Conservation (phyloP, 2,888 invertebrate species). For the Scrobipalpa atriplicella region DNA sequence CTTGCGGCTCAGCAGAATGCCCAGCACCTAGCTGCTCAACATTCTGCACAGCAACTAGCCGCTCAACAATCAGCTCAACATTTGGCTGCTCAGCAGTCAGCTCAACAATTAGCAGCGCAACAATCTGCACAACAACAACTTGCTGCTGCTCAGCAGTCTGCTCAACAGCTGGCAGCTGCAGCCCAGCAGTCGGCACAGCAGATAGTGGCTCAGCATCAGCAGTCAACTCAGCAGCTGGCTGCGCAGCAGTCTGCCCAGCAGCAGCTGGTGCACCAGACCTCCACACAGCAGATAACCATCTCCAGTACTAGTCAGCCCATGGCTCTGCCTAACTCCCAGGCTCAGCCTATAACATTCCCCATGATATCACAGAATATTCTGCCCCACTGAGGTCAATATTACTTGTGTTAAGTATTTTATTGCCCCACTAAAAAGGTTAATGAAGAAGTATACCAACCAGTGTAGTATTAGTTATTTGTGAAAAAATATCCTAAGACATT, state of each 20-base stretch:
- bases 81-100: slow-evolving; percentile 51
- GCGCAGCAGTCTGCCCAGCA: slow-evolving; percentile 74
- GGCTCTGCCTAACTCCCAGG: slow-evolving; percentile 73
- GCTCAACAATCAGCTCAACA: slow-evolving; percentile 56
- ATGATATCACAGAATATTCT: slow-evolving; percentile 78
- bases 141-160: slow-evolving; percentile 62
- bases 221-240: slow-evolving; percentile 68
- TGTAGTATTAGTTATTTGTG: slow-evolving; percentile 3
- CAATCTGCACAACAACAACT: slow-evolving; percentile 64
- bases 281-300: slow-evolving; percentile 76
- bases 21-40: slow-evolving; percentile 53
- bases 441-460: slow-evolving; percentile 9
- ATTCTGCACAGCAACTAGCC: slow-evolving; percentile 46
- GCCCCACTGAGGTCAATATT: slow-evolving; percentile 57
- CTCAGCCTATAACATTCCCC: slow-evolving; percentile 74
- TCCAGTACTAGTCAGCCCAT: slow-evolving; percentile 77
- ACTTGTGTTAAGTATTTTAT: not conserved
- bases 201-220: slow-evolving; percentile 57
- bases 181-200: slow-evolving; percentile 62
- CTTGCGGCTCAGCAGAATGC: slow-evolving; percentile 61
- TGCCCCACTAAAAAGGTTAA: not conserved
- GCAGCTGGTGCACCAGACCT: slow-evolving; percentile 73
- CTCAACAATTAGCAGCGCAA: slow-evolving; percentile 53
- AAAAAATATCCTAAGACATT: not conserved
- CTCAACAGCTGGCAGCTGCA: slow-evolving; percentile 61